Conservation (phyloP, 2,797 vertebrate genomes). For the Argentina silus region DNA sequence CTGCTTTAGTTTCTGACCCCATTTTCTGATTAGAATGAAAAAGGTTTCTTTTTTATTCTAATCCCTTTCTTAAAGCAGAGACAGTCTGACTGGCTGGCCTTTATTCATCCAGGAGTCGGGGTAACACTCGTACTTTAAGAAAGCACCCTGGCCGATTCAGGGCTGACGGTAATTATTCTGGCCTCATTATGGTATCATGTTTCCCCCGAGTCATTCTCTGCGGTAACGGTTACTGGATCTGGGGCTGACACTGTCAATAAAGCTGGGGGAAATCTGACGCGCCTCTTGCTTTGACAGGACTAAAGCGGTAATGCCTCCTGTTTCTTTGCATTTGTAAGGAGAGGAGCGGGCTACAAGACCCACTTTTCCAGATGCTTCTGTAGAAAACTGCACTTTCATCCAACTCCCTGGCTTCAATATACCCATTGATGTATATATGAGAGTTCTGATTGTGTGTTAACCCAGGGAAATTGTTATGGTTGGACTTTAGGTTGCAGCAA, state of each 20-base stretch:
- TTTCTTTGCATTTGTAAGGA: constrained; percentile 63
- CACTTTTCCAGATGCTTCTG: constrained; percentile 65
- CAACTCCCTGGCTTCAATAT: neutral
- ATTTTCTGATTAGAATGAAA: neutral
- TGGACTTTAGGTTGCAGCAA: neutral
- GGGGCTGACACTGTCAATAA: constrained; percentile 73
- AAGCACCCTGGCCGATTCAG: constrained; percentile 65
- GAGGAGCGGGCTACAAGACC: constrained; percentile 4
- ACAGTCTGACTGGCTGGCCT: constrained; percentile 55
- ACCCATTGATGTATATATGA: too few species aligned
- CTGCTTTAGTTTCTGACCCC: constrained; percentile 10
- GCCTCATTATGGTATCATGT: constrained; percentile 77
- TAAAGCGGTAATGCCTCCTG: constrained; percentile 65
- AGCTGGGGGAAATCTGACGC: constrained; percentile 61
- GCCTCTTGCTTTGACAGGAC: constrained; percentile 77
- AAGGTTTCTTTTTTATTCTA: constrained; percentile 41
- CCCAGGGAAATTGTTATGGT: neutral
- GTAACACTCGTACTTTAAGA: constrained; percentile 64
- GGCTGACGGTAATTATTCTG: constrained; percentile 73
- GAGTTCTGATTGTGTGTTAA: neutral
- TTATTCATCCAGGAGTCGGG: constrained; percentile 5
- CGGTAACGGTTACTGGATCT: constrained; percentile 71
- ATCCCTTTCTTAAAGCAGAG: constrained; percentile 66
- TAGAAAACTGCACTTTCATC: constrained; percentile 31
- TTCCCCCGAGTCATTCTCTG: constrained; percentile 64